Evolutionary conservation across 2,888 invertebrate species (phyloP).

Genomic region (Philereme transversata): DNA sequence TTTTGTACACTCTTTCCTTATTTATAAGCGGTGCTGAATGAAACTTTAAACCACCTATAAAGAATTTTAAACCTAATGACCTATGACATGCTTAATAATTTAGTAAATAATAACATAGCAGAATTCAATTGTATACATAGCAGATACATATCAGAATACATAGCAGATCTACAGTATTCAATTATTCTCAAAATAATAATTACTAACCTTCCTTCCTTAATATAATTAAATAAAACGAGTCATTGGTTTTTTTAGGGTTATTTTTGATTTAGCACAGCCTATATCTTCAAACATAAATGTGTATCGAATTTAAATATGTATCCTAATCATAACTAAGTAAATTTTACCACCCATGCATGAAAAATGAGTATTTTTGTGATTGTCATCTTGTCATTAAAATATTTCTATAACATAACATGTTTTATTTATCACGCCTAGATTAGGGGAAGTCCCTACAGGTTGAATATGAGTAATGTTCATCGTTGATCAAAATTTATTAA

Average conservation of each 20-base stretch:
- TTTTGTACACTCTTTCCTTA: background rate
- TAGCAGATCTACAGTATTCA: too few species aligned
- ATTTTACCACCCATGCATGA: slow-evolving; percentile 40
- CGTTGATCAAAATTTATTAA: too few species aligned
- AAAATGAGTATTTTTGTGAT: slow-evolving; percentile 68
- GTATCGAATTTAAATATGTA: slow-evolving; percentile 35
- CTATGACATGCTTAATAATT: background rate
- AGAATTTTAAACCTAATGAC: too few species aligned
- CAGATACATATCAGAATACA: too few species aligned
- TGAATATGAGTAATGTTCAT: background rate
- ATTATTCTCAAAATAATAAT: too few species aligned
- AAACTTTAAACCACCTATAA: slow-evolving; percentile 7
- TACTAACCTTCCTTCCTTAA: too few species aligned
- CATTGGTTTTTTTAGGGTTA: background rate
- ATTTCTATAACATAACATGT: slow-evolving; percentile 60
- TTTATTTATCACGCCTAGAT: slow-evolving; percentile 38
- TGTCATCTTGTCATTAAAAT: slow-evolving; percentile 72
- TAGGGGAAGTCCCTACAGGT: slow-evolving; percentile 18
- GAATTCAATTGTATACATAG: too few species aligned
- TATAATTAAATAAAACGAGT: too few species aligned
- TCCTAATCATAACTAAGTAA: slow-evolving; percentile 35
- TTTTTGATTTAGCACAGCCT: slow-evolving; percentile 13
- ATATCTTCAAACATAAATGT: slow-evolving; percentile 19
- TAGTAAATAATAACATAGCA: too few species aligned
- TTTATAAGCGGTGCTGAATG: slow-evolving; percentile 24